Evolutionary conservation across 2,888 invertebrate genomes (phyloP).

Genomic region (Notodonta dromedarius): DNA sequence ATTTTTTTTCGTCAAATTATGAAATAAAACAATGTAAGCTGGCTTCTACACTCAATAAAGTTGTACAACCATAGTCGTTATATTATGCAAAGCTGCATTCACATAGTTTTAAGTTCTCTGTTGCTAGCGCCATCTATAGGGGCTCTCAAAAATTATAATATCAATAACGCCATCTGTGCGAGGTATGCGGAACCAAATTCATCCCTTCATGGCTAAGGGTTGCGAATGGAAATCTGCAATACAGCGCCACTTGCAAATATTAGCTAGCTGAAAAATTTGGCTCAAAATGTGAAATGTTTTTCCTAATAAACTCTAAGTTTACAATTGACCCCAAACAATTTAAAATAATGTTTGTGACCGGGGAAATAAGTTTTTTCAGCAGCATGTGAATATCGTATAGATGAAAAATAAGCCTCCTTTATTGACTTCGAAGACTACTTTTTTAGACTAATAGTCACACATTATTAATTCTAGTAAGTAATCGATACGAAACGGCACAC

Average conservation of each 20-base stretch:
- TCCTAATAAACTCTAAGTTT: too few relatives aligned
- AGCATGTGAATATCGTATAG: too few relatives aligned
- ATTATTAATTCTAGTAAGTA: neutral
- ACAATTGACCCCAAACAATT: too few relatives aligned
- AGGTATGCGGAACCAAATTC: constrained; percentile 51
- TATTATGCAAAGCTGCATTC: neutral
- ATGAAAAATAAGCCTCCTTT: too few relatives aligned
- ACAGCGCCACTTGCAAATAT: constrained; percentile 68
- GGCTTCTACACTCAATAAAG: neutral
- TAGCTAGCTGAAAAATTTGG: constrained; percentile 32
- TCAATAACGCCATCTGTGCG: constrained; percentile 63
- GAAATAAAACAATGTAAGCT: too few relatives aligned
- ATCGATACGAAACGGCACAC: neutral
- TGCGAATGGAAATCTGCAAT: constrained; percentile 74
- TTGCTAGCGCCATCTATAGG: constrained; percentile 66
- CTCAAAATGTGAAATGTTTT: constrained; percentile 19
- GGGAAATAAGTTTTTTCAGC: too few relatives aligned
- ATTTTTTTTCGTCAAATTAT: too few relatives aligned
- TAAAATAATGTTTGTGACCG: too few relatives aligned
- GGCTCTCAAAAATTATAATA: constrained; percentile 24
- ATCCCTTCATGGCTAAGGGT: constrained; percentile 73
- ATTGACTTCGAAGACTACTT: too few relatives aligned
- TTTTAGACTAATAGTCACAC: neutral
- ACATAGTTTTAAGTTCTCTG: constrained; percentile 2
- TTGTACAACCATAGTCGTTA: too few relatives aligned